Base-by-base conservation (phyloP, 2,797 vertebrate species). In the Limosa lapponica region DNA sequence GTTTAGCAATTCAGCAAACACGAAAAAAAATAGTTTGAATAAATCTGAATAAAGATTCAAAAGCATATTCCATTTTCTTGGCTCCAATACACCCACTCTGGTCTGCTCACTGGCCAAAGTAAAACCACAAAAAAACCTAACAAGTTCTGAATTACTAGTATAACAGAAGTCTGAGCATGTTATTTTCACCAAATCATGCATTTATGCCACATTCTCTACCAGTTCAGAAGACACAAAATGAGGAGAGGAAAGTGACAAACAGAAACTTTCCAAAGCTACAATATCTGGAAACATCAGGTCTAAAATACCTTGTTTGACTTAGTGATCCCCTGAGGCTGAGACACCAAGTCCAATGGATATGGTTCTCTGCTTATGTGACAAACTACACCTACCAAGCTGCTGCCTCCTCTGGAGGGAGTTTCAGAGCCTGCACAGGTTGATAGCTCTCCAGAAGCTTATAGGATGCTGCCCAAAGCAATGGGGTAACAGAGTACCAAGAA, bases 141-240 rank as follows among this genome's bases (percentile, higher is more conserved):
- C 61, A 75, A 94, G 82, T 65, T 91, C 79, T 65, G 65, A 96
- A 93, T 89, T 84, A 82, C 89, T 62, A 75, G 24, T 39, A 27
- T 57, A 91, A 74, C 2, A 0, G 10, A 41, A 78, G 49, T 27
- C 54, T 32, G 13, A 83, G 54, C 41, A 51, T 90, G 23, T 82
- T 58, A 89, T 69, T 95, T 83, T 69, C 92, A 85, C 81, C 59
- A n/a, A 46, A 71, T 62, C 49, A n/a, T 48, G 30, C 61, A 77
- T 25, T 86, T 90, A 61, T 3, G 36, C 11, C 62, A 87, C 46
- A 48, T 36, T 46, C n/a, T 39, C 69, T 46, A 32, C 77, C 16
- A 75, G 51, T 57, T 73, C 64, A 66, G 30, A 66, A 70, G n/a
- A 82, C 15, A 48, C 8, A 77, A 84, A 82, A 58, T 4, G 18